Evolutionary conservation across 2,888 invertebrate species (phyloP), one percentile per base, ranked within the genome.

Genomic region (Tiliacea aurago): DNA sequence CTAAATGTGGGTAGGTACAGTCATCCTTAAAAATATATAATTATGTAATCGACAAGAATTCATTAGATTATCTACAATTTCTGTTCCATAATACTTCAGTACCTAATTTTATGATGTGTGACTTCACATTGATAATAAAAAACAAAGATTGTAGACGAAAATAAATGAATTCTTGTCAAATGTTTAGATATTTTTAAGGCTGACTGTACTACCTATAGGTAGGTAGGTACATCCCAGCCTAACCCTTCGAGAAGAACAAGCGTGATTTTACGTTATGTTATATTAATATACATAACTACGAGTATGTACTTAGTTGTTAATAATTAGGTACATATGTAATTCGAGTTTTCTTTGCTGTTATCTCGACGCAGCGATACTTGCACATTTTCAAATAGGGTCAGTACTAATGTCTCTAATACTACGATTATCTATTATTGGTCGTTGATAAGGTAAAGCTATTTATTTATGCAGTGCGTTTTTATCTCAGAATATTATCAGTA

Each of bases 361-460:
- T 55, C 49, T 55, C 23, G 63, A 72, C 53, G 69, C 66, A 61
- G 64, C 77, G 80, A 84, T 75, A 81, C 76, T 78, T 76, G 71
- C 73, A 73, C 55, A 33, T 56, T 67, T 70, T 64, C 74, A 55
- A 81, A 78, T 65, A 73, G 84, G 84, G 78, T 86, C 77, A 80
- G 71, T 83, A 83, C 85, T 84, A 86, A 76, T 70, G 47, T 86
- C 43, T 76, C 77, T 85, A 86, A 76, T 58, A 58, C 84, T 87
- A 87, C 75, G 73, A 80, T 76, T 78, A 84, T 70, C 78, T 86
- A 81, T 73, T 78, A 87, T 87, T 87, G 87, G 87, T 87, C 87
- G 81, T 87, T 87, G 80, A 84, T 83, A 85, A 84, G 83, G 79
- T 87, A 86, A 86, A 85, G 78, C 84, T 87, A 86, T 81, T 76